A percentile compares a stretch with the other conserved stretches of the same genome.
These are phyloP conservation scores for Cryptotermes secundus DNA, from an alignment of 1,140 invertebrate genomes.

Conservation along the genomic window DNA sequence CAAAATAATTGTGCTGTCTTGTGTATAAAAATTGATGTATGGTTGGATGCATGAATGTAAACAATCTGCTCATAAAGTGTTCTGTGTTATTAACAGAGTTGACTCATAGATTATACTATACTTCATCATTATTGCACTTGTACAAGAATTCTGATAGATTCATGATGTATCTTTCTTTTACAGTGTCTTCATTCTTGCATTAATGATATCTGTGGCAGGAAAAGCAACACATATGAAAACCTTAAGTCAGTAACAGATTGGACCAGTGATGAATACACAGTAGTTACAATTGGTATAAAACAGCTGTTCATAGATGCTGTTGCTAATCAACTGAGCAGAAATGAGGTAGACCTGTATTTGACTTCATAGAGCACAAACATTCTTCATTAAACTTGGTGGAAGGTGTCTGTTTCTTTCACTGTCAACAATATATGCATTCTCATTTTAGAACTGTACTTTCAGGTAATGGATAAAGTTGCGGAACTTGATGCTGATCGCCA, in stretches of 20 bases:
- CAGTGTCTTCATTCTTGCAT: conserved; percentile 17
- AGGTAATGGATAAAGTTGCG: conserved; percentile 1
- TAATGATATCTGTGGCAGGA: conserved; percentile 8
- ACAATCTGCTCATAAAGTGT: too few species aligned
- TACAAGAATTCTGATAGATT: too few species aligned
- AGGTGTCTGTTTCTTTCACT: too few species aligned
- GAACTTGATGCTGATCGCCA: neutral
- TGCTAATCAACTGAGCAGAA: neutral
- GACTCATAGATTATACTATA: too few species aligned
- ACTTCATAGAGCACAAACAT: too few species aligned
- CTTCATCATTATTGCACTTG: too few species aligned
- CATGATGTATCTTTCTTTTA: neutral
- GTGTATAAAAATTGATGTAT: too few species aligned
- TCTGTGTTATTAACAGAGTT: too few species aligned
- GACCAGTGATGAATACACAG: neutral
- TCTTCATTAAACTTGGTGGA: too few species aligned
- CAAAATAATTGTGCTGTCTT: too few species aligned
- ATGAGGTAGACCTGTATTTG: neutral
- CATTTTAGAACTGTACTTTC: neutral
- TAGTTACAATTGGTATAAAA: neutral
- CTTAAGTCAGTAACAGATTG: conserved; percentile 21
- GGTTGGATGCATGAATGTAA: too few species aligned
- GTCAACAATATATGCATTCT: too few species aligned
- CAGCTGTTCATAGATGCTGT: neutral
- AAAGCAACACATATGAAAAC: neutral